Evolutionary conservation across 2,888 invertebrate species (phyloP).

Genomic region (Apomyelois bistriatella): DNA sequence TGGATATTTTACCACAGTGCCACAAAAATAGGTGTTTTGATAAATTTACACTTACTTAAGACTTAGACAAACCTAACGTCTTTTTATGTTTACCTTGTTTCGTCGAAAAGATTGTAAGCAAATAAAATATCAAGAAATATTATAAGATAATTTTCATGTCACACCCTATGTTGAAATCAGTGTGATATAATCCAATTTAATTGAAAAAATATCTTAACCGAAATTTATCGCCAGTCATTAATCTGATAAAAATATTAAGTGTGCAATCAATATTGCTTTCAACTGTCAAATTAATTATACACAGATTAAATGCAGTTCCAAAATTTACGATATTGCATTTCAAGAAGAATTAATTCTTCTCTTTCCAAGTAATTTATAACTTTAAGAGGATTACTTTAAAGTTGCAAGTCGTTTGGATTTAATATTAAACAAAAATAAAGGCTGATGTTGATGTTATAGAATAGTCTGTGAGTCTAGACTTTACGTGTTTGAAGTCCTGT

Average conservation of each 20-base stretch:
- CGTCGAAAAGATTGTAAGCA: no score
- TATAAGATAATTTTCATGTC: not conserved
- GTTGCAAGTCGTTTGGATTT: not conserved
- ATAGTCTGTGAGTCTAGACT: not conserved
- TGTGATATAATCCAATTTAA: not conserved
- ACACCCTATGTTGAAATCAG: not conserved
- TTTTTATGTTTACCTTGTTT: no score
- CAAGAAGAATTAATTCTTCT: not conserved
- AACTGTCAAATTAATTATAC: conserved; percentile 2
- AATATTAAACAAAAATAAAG: not conserved
- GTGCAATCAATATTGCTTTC: not conserved
- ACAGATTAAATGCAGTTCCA: not conserved
- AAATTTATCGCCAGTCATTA: not conserved
- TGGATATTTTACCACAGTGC: no score
- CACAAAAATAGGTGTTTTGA: no score
- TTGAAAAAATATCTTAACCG: not conserved
- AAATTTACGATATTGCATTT: not conserved
- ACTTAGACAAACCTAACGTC: no score
- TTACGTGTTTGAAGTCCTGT: not conserved
- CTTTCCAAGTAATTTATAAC: not conserved
- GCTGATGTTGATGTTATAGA: no score
- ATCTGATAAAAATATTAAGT: conserved; percentile 4
- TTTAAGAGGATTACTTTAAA: not conserved
- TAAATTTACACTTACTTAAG: no score
- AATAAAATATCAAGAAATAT: not conserved